Conservation (phyloP, 2,888 invertebrate genomes). For the Sipha maydis region DNA sequence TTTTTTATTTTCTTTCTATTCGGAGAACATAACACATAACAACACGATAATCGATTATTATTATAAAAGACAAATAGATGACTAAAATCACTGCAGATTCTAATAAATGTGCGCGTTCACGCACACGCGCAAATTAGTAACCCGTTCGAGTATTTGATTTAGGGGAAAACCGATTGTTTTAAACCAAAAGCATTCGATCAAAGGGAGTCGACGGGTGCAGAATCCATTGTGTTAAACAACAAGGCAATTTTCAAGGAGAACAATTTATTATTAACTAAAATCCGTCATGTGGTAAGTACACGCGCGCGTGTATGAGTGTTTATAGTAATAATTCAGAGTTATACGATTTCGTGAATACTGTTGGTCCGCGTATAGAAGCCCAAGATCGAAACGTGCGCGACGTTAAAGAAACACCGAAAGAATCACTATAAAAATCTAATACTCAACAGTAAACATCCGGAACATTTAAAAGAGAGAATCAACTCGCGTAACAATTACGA, state of each 20-base stretch:
- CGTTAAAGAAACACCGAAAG: background rate
- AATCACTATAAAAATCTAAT: background rate
- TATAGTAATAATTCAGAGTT: no score
- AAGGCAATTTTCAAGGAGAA: conserved; percentile 7
- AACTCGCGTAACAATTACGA: background rate
- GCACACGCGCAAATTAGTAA: no score
- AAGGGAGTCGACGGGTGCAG: background rate
- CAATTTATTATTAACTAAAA: background rate
- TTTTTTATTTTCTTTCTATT: no score
- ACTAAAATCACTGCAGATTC: no score
- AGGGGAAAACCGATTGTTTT: conserved; percentile 34
- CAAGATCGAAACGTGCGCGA: background rate
- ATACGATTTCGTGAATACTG: background rate
- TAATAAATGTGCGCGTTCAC: no score
- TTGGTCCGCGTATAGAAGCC: background rate
- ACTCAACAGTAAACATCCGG: conserved; percentile 9
- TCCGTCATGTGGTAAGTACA: conserved; percentile 15
- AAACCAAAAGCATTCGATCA: background rate
- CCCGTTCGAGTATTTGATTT: background rate
- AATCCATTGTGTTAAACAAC: background rate
- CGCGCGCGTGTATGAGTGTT: no score
- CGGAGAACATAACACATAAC: no score
- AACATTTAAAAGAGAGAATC: conserved; percentile 12
- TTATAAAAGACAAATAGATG: no score
- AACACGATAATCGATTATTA: no score